phyloP scores from a whole-genome alignment of 2,797 vertebrate genomes.

The Ctenopoma multispine region DNA sequence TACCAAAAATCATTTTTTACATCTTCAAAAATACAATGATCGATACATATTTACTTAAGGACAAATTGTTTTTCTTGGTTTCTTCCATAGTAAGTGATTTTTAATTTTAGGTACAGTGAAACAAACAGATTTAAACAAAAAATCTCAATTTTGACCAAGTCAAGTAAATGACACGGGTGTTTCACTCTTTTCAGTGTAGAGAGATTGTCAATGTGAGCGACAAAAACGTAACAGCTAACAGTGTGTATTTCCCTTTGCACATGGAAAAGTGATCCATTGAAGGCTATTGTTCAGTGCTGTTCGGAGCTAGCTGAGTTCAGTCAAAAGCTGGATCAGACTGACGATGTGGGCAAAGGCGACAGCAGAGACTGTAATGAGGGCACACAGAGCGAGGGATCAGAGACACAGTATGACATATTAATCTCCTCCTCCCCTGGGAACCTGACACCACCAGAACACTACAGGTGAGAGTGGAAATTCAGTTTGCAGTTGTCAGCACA shows the following conservation, averaged over 20 bases:
- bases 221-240: constrained; percentile 7
- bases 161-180: too few relatives aligned
- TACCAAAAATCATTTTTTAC: too few relatives aligned
- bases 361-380: constrained; percentile 51
- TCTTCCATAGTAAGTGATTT: too few relatives aligned
- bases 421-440: constrained; percentile 70
- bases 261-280: constrained; percentile 27
- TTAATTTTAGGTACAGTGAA: too few relatives aligned
- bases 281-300: constrained; percentile 20
- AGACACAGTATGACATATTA: constrained; percentile 70
- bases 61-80: too few relatives aligned
- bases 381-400: constrained; percentile 65
- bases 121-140: too few relatives aligned
- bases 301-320: constrained; percentile 25
- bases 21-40: too few relatives aligned
- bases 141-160: too few relatives aligned
- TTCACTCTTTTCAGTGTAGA: too few relatives aligned
- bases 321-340: constrained; percentile 43
- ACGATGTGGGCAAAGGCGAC: constrained; percentile 47
- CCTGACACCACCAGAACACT: constrained; percentile 61
- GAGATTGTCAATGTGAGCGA: constrained; percentile 16
- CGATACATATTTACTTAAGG: too few relatives aligned
- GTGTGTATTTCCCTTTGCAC: constrained; percentile 16
- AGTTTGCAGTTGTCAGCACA: constrained; percentile 53
- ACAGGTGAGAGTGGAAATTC: constrained; percentile 71